Evolutionary conservation across 2,797 vertebrate species (phyloP), one percentile per base, ranked within the genome.

Genomic region (Momotus momota): DNA sequence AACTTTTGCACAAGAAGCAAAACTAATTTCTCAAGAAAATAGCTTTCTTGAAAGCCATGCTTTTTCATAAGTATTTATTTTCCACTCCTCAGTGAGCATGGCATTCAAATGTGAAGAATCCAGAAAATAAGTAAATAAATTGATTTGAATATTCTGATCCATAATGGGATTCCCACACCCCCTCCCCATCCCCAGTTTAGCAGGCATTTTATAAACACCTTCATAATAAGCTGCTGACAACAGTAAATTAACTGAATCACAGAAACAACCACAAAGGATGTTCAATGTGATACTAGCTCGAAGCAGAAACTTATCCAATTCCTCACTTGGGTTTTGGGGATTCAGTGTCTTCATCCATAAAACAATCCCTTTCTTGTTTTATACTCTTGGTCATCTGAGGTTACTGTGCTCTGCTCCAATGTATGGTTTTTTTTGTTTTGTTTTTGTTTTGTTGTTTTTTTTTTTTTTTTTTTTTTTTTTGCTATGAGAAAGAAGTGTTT

Each of bases 41-140:
- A 52, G 9, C 38, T 90, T 57, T 84, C 51, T 81, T 87, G 70
- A 72, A 90, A 77, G 26, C 14, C 7, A 29, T 60, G 31, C 2
- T 31, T 84, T 90, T 92, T 57, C n/a, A 43, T 90, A 78, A 77
- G 69, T 65, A 81, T 78, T 87, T 87, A 69, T 94, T 87, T 83
- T 90, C n/a, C 23, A 60, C 55, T 78, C 14, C 40, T 87, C 35
- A 65, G 55, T 65, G n/a, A 92, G 55, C 51, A 66, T 46, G 65
- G 26, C 52, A 78, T 84, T 84, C 38, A 70, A 73, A 73, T 57
- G 15, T 73, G 55, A 94, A 15, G 18, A 61, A 90, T 70, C 85
- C 57, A 66, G 55, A 78, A 85, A 88, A 61, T 43, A 65, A 81
- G 35, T 41, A 73, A 69, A 74, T 41, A 69, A 60, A 84, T 61